These are phyloP conservation scores for Vimba vimba DNA, from an alignment of 2,113 vertebrate species.

Conservation along the genomic window DNA sequence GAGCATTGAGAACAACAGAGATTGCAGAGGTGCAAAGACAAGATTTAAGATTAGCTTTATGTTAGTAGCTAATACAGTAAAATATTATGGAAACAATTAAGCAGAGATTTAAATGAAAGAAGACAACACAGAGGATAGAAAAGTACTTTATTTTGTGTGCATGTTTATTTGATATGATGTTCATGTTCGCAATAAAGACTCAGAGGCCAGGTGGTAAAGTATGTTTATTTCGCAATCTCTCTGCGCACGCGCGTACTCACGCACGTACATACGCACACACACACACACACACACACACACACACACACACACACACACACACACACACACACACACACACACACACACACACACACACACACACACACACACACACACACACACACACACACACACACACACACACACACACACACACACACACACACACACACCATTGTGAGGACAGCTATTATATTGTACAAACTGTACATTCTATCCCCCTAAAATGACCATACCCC, in stretches of 20 bases:
- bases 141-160: constrained; percentile 42
- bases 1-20: neutral
- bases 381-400: no score
- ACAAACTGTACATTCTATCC: no score
- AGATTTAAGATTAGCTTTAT: neutral
- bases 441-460: no score
- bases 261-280: neutral
- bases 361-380: neutral
- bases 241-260: neutral
- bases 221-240: constrained; percentile 64
- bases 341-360: neutral
- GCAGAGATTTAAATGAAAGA: neutral
- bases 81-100: neutral
- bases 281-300: neutral
- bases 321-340: neutral
- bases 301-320: neutral
- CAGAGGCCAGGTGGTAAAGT: constrained; percentile 53
- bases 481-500: no score
- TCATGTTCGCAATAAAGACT: constrained; percentile 54
- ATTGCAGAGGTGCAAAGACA: neutral
- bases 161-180: neutral
- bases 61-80: neutral
- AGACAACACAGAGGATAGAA: constrained; percentile 17
- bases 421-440: neutral
- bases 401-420: neutral